Conservation (phyloP, 2,797 vertebrate species). For the Artibeus jamaicensis region DNA sequence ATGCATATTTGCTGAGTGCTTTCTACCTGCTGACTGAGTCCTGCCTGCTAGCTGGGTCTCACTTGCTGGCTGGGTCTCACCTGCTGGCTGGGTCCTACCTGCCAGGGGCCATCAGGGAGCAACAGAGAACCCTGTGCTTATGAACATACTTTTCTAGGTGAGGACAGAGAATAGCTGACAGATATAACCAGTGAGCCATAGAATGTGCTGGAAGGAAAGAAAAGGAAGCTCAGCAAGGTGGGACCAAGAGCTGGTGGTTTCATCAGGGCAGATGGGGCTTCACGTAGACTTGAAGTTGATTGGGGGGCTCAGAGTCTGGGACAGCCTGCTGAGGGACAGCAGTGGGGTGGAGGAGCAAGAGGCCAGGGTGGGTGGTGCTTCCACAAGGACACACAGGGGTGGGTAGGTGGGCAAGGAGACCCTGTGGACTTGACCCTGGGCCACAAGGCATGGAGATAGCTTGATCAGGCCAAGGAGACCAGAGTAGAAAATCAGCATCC, state of each 20-base stretch:
- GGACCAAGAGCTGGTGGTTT: background rate
- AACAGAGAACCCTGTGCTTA: background rate
- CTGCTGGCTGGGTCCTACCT: background rate
- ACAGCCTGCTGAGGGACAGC: background rate
- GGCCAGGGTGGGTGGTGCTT: accelerated
- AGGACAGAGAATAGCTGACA: background rate
- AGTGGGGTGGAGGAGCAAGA: background rate
- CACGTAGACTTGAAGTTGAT: background rate
- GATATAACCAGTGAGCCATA: accelerated
- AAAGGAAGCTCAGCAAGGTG: accelerated
- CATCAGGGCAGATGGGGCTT: accelerated
- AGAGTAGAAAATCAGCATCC: background rate
- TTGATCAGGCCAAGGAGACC: accelerated
- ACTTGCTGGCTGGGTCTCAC: background rate
- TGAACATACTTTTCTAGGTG: background rate
- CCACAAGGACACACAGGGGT: background rate
- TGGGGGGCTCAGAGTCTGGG: background rate
- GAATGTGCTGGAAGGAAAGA: background rate
- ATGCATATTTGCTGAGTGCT: background rate
- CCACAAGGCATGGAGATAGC: no score
- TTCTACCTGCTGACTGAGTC: no score
- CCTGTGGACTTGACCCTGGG: background rate
- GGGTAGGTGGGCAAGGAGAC: background rate
- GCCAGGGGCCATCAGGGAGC: background rate
- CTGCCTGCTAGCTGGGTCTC: background rate